A percentile compares a stretch with the other conserved stretches of the same genome.
Evolutionary conservation across 2,113 vertebrate genomes (phyloP).

Genomic region (Meriones unguiculatus): DNA sequence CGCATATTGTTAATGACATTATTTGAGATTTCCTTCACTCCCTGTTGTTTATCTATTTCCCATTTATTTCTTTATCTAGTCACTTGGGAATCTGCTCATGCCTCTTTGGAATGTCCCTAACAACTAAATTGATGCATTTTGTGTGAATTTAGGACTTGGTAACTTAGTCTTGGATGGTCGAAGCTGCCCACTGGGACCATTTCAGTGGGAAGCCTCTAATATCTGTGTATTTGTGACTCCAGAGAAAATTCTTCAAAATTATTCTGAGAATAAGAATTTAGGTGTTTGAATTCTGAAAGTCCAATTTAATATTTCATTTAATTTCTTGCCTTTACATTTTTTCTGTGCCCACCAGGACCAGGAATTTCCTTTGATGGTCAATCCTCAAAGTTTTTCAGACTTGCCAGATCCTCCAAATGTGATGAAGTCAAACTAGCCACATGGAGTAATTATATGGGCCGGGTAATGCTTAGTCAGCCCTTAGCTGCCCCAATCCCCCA

Average conservation of each 20-base stretch:
- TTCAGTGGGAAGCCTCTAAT: not conserved
- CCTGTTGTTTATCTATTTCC: not conserved
- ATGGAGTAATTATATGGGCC: not conserved
- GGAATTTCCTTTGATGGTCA: not conserved
- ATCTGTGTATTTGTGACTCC: not conserved
- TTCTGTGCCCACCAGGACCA: not conserved
- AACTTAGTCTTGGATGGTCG: not conserved
- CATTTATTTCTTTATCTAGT: not conserved
- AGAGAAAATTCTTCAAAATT: not conserved
- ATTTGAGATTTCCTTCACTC: not conserved
- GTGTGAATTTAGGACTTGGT: not conserved
- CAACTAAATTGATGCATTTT: not conserved
- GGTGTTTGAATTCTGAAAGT: not conserved
- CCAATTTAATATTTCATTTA: not conserved
- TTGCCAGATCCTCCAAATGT: not conserved
- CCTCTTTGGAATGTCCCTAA: not conserved
- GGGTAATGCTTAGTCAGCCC: not conserved
- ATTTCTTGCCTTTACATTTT: not conserved
- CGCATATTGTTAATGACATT: not conserved
- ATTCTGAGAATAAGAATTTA: not conserved
- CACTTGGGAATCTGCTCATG: not conserved
- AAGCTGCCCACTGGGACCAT: not conserved
- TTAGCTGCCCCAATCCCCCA: not conserved
- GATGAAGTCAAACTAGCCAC: not conserved
- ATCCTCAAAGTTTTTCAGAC: not conserved